A percentile compares a stretch with the other conserved stretches of the same genome.
Conservation (phyloP, 1,140 invertebrate genomes). For the Drosophila pruinosa region DNA sequence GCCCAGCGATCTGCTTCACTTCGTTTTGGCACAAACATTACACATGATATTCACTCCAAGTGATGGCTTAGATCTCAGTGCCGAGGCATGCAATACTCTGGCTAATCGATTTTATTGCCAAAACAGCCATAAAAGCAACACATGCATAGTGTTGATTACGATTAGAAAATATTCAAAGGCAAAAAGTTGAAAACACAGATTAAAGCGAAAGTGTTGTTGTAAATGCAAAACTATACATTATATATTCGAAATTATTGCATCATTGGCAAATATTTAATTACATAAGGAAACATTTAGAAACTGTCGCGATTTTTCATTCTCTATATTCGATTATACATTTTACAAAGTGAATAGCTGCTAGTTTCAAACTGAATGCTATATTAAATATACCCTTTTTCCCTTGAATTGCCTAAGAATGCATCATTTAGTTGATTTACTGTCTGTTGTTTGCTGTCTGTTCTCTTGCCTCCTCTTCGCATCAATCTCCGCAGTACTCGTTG, state of each 20-base stretch:
- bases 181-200: no score
- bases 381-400: neutral
- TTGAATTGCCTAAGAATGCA: constrained; percentile 28
- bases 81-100: neutral
- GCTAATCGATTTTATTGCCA: no score
- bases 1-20: constrained; percentile 9
- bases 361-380: neutral
- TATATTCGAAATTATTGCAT: no score
- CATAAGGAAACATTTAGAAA: no score
- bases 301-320: no score
- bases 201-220: no score
- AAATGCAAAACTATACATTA: no score
- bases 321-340: no score
- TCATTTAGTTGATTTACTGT: constrained; percentile 60
- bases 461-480: constrained; percentile 16
- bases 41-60: constrained; percentile 22
- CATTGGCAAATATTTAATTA: no score
- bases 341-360: neutral
- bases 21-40: constrained; percentile 16
- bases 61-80: neutral
- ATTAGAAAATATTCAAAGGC: no score
- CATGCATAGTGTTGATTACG: no score
- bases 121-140: no score
- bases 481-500: constrained; percentile 8
- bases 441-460: constrained; percentile 37